These are phyloP conservation scores for Lordiphosa andalusiaca DNA, from an alignment of 2,888 invertebrate species.

Conservation along the genomic window DNA sequence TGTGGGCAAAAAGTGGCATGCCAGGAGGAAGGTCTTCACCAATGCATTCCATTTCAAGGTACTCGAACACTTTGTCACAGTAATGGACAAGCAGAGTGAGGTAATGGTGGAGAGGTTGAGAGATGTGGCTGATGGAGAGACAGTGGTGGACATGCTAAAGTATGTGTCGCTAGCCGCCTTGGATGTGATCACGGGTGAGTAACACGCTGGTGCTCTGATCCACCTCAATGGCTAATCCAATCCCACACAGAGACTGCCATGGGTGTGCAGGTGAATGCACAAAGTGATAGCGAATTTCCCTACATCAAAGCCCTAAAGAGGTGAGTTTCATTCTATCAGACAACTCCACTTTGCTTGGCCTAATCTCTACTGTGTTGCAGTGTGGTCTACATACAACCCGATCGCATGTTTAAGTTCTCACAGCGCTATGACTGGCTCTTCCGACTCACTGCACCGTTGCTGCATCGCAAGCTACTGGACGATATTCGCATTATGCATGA, in stretches of 20 bases:
- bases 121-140: slow-evolving; percentile 74
- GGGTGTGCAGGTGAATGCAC: slow-evolving; percentile 79
- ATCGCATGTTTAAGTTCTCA: slow-evolving; percentile 63
- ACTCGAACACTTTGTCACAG: slow-evolving; percentile 85
- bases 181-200: slow-evolving; percentile 81
- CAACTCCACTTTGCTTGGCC: neutral
- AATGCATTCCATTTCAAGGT: slow-evolving; percentile 90
- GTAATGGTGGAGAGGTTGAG: slow-evolving; percentile 83
- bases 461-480: slow-evolving; percentile 42
- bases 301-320: slow-evolving; percentile 86
- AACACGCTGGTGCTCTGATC: too few relatives aligned
- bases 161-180: slow-evolving; percentile 83
- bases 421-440: slow-evolving; percentile 68
- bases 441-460: slow-evolving; percentile 47
- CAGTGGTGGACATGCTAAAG: slow-evolving; percentile 83
- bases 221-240: too few relatives aligned
- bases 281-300: slow-evolving; percentile 84
- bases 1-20: slow-evolving; percentile 83
- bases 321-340: slow-evolving; percentile 77
- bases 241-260: slow-evolving; percentile 60
- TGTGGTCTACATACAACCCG: slow-evolving; percentile 60
- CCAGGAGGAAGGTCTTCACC: slow-evolving; percentile 86
- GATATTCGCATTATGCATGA: slow-evolving; percentile 63
- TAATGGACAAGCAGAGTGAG: slow-evolving; percentile 84
- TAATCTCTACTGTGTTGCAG: slow-evolving; percentile 27